Base-by-base conservation (phyloP, 2,888 invertebrate species). In the Phymatocera aterrima region DNA sequence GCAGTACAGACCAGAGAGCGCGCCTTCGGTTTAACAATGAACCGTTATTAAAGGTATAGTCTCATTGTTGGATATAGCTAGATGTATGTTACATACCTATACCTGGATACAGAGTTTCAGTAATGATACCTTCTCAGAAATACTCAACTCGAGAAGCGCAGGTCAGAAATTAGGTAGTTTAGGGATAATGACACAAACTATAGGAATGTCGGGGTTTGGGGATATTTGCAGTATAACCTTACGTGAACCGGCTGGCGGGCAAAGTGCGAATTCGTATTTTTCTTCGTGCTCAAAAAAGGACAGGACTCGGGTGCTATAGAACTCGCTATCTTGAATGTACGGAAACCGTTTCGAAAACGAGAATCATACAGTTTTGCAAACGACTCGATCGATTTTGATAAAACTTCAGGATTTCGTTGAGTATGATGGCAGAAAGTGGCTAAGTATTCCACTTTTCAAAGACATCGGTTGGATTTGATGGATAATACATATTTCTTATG, bases 1-100 rank as follows among this genome's bases (percentile, higher is more conserved):
- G 51, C 72, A 10, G n/a, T 24, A 72, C 12, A 46, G 24, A 68
- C 68, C 15, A n/a, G n/a, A n/a, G n/a, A n/a, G n/a, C n/a, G n/a
- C n/a, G 51, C n/a, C 34, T 34, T 79, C 61, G 78, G 70, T 82
- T 80, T 79, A 81, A 77, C 84, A 81, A 77, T 84, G 77, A 85
- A 88, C 88, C 87, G 88, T 88, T 88, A 88, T 46, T 77, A 24
- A 10, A 65, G 34, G 64, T 51, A 65, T 34, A 64, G 65, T 64
- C n/a, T 64, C 34, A 64, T 64, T 48, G 51, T 65, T 64, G 2
- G 1, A 24, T 24, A 24, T 68, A 64, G 24, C 37, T 24, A 43
- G 5, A 37, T 37, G 12, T 31, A 34, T 28, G 15, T n/a, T n/a
- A n/a, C n/a, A n/a, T n/a, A n/a, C n/a, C n/a, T 57, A 12, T 24